These are phyloP conservation scores for Melopsittacus undulatus DNA, from an alignment of 2,797 vertebrate genomes.

Conservation along the genomic window DNA sequence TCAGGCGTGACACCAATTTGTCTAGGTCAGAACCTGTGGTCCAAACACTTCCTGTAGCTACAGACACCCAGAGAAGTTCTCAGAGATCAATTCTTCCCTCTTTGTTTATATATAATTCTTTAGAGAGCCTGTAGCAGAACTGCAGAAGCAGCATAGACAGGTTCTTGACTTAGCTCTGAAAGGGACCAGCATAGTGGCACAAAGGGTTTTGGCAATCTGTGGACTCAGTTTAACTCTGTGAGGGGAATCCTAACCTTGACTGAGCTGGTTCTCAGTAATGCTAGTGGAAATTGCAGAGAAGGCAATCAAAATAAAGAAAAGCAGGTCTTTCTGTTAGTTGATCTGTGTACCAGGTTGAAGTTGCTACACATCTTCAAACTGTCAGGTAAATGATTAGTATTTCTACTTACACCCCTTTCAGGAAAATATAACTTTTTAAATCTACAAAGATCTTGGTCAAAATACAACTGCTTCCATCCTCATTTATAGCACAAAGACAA, in stretches of 20 bases:
- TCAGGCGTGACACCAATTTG: too few relatives aligned
- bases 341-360: too few relatives aligned
- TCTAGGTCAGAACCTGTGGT: neutral
- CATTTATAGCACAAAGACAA: too few relatives aligned
- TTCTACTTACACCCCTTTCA: neutral
- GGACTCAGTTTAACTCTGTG: neutral
- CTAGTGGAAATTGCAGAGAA: neutral
- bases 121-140: neutral
- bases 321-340: neutral
- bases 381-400: neutral
- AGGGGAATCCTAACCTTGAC: neutral
- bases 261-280: accelerated
- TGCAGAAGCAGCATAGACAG: neutral
- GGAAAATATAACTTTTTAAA: neutral
- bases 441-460: neutral
- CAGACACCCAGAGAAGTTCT: neutral
- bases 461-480: neutral
- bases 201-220: neutral
- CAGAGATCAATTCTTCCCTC: neutral
- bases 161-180: neutral
- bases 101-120: accelerated
- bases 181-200: too few relatives aligned
- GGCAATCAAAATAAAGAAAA: neutral
- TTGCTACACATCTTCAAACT: neutral
- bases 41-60: neutral